phyloP scores from a whole-genome alignment of 2,888 invertebrate genomes.

The Thecophora atra region DNA sequence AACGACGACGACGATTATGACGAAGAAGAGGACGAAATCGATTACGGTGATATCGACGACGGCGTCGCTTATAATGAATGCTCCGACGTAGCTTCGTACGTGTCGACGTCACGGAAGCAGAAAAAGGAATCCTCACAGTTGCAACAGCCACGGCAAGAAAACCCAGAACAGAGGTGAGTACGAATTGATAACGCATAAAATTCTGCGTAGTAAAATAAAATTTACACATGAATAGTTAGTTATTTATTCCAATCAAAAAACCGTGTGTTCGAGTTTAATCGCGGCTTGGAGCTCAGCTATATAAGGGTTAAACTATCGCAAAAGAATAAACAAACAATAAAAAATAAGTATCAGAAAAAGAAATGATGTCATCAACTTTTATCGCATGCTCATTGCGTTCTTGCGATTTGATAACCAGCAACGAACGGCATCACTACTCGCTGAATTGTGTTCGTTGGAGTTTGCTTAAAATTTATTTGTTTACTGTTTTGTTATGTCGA shows the following conservation, averaged over 20 bases:
- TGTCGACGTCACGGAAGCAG: constrained; percentile 4
- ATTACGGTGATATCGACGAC: not conserved
- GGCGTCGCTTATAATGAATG: not conserved
- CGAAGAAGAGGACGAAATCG: not conserved
- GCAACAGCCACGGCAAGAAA: not conserved
- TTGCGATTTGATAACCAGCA: not conserved
- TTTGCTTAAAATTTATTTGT: constrained; percentile 23
- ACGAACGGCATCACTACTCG: constrained; percentile 1
- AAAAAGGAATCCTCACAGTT: not conserved
- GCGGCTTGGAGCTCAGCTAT: no score
- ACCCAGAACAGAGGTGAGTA: constrained; percentile 9
- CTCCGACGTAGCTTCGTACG: constrained; percentile 23
- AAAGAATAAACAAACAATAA: no score
- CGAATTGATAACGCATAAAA: not conserved
- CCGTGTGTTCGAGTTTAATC: no score
- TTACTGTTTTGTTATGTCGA: constrained; percentile 1
- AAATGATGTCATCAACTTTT: constrained; percentile 36
- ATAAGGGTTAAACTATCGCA: not conserved
- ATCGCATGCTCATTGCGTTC: constrained; percentile 16
- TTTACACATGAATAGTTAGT: no score
- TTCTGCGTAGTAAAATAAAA: no score
- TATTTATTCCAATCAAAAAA: no score
- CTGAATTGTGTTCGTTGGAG: not conserved
- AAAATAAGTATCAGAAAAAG: not conserved
- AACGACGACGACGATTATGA: constrained; percentile 12